Conservation (phyloP, 2,113 vertebrate species). For the Irena cyanogastra region DNA sequence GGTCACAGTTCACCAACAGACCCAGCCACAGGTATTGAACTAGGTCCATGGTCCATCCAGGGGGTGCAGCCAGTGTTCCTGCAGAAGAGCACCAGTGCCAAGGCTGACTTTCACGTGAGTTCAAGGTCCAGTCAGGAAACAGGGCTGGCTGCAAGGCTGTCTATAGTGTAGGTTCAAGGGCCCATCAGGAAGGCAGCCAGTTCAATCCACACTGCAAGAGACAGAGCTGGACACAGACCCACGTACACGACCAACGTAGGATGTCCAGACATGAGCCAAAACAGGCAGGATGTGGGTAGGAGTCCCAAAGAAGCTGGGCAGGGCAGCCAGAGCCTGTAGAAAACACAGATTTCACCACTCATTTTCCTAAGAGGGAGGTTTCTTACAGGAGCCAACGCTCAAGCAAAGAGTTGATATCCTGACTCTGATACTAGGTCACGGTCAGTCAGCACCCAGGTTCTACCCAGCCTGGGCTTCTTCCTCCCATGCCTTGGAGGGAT, state of each 20-base stretch:
- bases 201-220: accelerated
- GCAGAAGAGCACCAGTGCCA: not conserved
- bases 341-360: not conserved
- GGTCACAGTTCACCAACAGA: not conserved
- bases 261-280: not conserved
- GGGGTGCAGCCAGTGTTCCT: not conserved
- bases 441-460: not conserved
- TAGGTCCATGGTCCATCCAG: not conserved
- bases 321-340: not conserved
- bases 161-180: not conserved
- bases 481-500: not conserved
- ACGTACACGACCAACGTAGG: accelerated
- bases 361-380: not conserved
- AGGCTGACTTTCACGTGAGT: not conserved
- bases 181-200: not conserved
- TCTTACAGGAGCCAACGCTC: not conserved
- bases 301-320: not conserved
- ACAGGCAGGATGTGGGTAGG: not conserved
- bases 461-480: not conserved
- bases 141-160: not conserved
- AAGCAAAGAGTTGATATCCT: not conserved
- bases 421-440: not conserved
- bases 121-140: not conserved
- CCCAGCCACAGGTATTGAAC: not conserved
- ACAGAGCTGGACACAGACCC: not conserved